These are phyloP conservation scores for Colinus virginianus DNA, from an alignment of 2,113 vertebrate species.

Conservation along the genomic window DNA sequence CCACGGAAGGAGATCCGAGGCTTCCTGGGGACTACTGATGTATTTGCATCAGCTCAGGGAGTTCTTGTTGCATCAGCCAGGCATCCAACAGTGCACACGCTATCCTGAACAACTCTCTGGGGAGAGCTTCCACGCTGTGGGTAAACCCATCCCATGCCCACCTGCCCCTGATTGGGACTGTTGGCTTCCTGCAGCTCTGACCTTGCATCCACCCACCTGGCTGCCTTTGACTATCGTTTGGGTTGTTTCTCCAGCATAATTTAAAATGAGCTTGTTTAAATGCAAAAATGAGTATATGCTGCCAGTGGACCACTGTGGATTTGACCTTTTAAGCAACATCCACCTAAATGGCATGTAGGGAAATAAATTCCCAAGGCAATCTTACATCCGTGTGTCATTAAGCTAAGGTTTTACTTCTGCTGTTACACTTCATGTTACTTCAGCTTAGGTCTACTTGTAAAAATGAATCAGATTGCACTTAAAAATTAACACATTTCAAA, in stretches of 20 bases:
- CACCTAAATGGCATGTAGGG: neutral
- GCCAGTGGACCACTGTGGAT: neutral
- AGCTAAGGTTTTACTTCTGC: neutral
- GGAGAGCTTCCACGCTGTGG: neutral
- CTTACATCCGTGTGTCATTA: neutral
- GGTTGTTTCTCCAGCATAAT: neutral
- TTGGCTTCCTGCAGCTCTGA: neutral
- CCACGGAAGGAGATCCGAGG: neutral
- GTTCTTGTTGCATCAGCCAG: neutral
- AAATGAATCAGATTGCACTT: rapidly evolving
- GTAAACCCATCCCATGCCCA: neutral
- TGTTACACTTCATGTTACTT: neutral
- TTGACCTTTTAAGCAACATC: neutral
- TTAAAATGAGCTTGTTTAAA: neutral
- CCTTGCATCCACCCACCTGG: neutral
- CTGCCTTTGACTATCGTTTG: neutral
- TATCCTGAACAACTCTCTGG: neutral
- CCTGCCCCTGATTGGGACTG: neutral
- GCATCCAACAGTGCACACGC: rapidly evolving
- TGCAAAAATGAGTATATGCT: neutral
- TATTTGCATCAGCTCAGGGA: neutral
- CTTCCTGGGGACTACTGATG: neutral
- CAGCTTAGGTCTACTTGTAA: neutral
- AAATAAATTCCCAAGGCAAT: neutral
- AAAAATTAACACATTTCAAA: neutral